Evolutionary conservation across 2,888 invertebrate species (phyloP).

Genomic region (Nephrotoma guestfalica): DNA sequence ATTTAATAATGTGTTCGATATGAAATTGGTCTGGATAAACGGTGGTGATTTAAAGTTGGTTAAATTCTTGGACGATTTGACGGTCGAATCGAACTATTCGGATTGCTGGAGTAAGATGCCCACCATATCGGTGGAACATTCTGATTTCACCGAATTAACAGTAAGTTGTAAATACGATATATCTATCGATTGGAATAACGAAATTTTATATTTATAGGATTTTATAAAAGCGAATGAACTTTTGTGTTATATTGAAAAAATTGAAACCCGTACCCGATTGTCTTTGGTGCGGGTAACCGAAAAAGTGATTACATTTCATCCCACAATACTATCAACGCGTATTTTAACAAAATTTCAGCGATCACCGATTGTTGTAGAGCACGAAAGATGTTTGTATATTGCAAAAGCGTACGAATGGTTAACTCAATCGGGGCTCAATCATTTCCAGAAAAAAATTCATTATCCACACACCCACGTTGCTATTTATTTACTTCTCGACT

Average conservation of each 20-base stretch:
- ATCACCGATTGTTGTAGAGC: background rate
- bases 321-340: background rate
- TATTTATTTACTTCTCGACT: background rate
- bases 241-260: background rate
- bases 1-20: background rate
- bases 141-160: too few relatives aligned
- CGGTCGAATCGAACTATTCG: background rate
- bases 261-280: background rate
- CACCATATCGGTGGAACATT: background rate
- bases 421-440: background rate
- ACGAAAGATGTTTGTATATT: background rate
- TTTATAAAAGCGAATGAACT: background rate
- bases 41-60: background rate
- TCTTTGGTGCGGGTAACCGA: background rate
- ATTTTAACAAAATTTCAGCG: background rate
- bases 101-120: background rate
- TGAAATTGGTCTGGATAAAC: background rate
- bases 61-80: background rate
- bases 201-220: background rate
- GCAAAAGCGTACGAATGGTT: background rate
- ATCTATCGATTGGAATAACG: background rate
- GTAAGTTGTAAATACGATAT: too few relatives aligned
- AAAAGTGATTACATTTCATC: background rate
- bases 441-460: background rate
- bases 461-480: background rate